Percentiles rank a stretch among this genome's conserved stretches.
Conservation (phyloP, 2,888 invertebrate species). For the Cantharis nigra region DNA sequence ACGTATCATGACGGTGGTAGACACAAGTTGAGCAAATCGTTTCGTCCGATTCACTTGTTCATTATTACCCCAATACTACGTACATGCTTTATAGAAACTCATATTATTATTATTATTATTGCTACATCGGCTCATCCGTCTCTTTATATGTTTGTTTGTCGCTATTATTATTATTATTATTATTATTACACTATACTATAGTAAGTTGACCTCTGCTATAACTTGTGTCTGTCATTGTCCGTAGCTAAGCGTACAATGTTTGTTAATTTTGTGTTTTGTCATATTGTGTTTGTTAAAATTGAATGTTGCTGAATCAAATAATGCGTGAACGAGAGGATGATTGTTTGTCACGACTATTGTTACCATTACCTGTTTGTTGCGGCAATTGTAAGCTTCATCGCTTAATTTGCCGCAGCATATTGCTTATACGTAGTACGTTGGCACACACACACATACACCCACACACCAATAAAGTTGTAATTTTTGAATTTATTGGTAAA, state of each 20-base stretch:
- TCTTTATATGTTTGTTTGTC: constrained; percentile 34
- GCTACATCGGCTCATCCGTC: constrained; percentile 37
- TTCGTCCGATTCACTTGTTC: constrained; percentile 43
- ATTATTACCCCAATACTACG: neutral
- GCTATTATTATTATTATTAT: constrained; percentile 37
- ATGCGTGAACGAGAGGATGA: constrained; percentile 37
- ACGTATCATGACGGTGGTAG: constrained; percentile 56
- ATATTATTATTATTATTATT: constrained; percentile 39
- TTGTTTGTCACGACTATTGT: constrained; percentile 31
- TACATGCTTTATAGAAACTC: constrained; percentile 36
- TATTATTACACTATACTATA: too few species aligned
- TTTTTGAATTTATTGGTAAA: neutral
- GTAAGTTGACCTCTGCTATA: constrained; percentile 44
- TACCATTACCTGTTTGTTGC: constrained; percentile 31
- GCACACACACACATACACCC: constrained; percentile 22
- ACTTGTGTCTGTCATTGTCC: constrained; percentile 60
- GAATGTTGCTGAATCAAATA: constrained; percentile 23
- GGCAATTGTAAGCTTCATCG: constrained; percentile 23
- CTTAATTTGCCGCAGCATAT: constrained; percentile 31
- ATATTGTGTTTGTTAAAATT: constrained; percentile 51
- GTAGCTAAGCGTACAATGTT: constrained; percentile 53
- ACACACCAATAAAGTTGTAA: neutral
- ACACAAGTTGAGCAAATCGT: constrained; percentile 54
- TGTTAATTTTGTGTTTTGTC: constrained; percentile 47
- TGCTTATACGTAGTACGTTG: constrained; percentile 50